These are phyloP conservation scores for Tyrannus savana DNA, from an alignment of 2,113 vertebrate species.

Conservation along the genomic window DNA sequence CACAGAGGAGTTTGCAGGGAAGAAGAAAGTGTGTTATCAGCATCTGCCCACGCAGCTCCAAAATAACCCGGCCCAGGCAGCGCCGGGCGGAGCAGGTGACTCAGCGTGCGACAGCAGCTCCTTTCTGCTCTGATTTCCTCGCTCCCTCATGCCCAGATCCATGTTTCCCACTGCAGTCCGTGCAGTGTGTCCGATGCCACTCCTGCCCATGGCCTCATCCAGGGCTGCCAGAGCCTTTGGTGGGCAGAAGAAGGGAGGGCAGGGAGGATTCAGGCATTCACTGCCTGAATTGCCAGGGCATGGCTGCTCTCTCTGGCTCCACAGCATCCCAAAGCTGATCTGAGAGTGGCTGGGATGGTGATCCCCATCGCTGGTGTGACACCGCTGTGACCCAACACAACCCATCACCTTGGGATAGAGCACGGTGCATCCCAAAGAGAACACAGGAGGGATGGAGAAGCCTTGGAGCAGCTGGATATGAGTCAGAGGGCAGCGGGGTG, in stretches of 20 bases:
- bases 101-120: conserved; percentile 5
- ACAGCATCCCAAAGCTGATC: neutral
- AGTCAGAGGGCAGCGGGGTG: neutral
- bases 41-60: conserved; percentile 48
- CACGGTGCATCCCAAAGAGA: accelerated
- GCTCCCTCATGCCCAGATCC: neutral
- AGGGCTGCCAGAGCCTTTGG: neutral
- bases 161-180: accelerated
- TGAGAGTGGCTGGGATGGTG: neutral
- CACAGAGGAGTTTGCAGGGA: neutral
- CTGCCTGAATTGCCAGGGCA: neutral
- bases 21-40: conserved; percentile 38
- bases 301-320: neutral
- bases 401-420: neutral
- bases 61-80: conserved; percentile 9
- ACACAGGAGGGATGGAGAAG: accelerated
- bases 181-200: accelerated
- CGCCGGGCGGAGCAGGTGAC: conserved; percentile 22
- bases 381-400: accelerated
- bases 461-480: neutral
- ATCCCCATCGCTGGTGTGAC: neutral
- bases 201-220: neutral
- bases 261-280: neutral
- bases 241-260: neutral
- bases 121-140: neutral